Conservation (phyloP, 92 coral and sea anemone species). For the Parazoanthus atlanticus region DNA sequence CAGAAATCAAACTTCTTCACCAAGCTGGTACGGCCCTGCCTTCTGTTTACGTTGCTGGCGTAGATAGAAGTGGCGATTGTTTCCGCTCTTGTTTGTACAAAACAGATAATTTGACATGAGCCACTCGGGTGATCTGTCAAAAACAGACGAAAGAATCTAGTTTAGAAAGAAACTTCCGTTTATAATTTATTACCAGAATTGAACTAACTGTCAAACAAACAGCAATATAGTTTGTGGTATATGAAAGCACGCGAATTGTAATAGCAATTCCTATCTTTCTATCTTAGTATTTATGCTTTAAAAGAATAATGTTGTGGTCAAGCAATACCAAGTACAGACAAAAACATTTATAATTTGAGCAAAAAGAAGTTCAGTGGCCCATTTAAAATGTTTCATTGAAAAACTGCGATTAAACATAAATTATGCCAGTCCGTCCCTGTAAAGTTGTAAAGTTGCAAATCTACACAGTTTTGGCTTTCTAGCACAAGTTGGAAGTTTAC, state of each 20-base stretch:
- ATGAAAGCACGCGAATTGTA: not conserved
- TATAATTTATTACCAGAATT: too few relatives aligned
- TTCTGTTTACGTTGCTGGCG: not conserved
- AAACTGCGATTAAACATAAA: not conserved
- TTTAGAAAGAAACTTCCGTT: not conserved
- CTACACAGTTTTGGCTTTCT: not conserved
- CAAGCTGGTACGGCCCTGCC: not conserved
- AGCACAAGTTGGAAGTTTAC: too few relatives aligned
- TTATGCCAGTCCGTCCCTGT: not conserved
- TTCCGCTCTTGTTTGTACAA: conserved; percentile 5
- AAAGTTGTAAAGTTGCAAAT: not conserved
- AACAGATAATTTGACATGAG: not conserved
- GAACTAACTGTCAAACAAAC: not conserved
- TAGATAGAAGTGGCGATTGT: not conserved
- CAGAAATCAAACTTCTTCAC: not conserved
- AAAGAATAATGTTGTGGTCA: not conserved
- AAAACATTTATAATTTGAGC: not conserved
- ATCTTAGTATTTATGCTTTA: not conserved
- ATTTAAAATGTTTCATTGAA: not conserved
- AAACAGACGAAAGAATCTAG: not conserved
- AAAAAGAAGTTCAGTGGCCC: not conserved
- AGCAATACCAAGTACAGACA: not conserved
- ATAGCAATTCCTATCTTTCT: not conserved
- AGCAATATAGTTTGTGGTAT: not conserved
- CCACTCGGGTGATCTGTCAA: conserved; percentile 28